phyloP scores from a whole-genome alignment of 2,888 invertebrate genomes.

The Bombylius discolor region DNA sequence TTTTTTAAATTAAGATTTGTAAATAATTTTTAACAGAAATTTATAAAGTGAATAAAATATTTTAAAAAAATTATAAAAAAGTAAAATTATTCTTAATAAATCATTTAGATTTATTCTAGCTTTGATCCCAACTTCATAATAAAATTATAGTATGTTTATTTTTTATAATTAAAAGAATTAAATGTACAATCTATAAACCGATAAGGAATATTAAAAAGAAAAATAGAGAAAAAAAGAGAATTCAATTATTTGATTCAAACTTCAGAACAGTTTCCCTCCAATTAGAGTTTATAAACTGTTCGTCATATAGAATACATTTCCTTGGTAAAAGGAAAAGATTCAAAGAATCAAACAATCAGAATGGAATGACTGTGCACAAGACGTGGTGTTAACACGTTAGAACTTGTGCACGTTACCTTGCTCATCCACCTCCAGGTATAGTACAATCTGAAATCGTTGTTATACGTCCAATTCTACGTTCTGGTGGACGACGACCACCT shows the following conservation, averaged over 20 bases:
- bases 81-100: too few species aligned
- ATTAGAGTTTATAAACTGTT: constrained; percentile 4
- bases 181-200: too few species aligned
- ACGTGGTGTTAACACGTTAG: not conserved
- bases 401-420: constrained; percentile 5
- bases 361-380: not conserved
- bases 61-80: too few species aligned
- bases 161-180: too few species aligned
- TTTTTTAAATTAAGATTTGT: too few species aligned
- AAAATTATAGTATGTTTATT: too few species aligned
- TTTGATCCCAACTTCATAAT: too few species aligned
- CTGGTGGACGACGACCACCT: not conserved
- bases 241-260: not conserved
- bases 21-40: too few species aligned
- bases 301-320: constrained; percentile 3
- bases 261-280: constrained; percentile 5
- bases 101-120: too few species aligned
- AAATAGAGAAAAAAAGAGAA: too few species aligned
- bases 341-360: not conserved
- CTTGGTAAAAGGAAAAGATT: not conserved
- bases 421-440: constrained; percentile 11
- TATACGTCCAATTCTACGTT: constrained; percentile 8
- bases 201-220: too few species aligned
- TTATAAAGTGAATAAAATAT: too few species aligned
- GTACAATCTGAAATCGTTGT: constrained; percentile 5